These are phyloP conservation scores for Hydractinia symbiolongicarpus DNA, from an alignment of 30 jellyfish, hydroid and myxozoan species.

Conservation along the genomic window DNA sequence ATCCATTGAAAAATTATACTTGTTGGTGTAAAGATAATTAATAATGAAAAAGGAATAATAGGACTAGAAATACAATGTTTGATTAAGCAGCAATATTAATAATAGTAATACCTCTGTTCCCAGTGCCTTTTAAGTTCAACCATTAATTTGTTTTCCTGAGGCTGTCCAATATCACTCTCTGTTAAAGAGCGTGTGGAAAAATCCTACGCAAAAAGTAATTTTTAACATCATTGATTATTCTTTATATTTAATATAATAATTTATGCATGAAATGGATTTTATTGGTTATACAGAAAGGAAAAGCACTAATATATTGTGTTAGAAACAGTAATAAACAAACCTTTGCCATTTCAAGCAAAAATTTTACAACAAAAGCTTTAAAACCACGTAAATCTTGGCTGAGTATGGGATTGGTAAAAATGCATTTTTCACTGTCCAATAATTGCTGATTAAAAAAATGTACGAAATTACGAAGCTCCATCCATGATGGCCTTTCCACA, in stretches of 20 bases:
- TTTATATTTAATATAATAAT: too few species aligned
- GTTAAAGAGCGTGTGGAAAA: slow-evolving; percentile 54
- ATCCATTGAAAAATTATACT: neutral
- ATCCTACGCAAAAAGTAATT: slow-evolving; percentile 31
- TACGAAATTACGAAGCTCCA: slow-evolving; percentile 48
- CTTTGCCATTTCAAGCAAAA: slow-evolving; percentile 52
- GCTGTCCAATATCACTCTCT: neutral
- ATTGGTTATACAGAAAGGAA: too few species aligned
- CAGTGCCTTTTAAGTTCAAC: slow-evolving; percentile 39
- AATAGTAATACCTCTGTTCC: slow-evolving; percentile 42
- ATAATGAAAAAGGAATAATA: too few species aligned
- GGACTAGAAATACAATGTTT: too few species aligned
- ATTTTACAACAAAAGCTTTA: slow-evolving; percentile 53
- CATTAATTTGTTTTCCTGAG: slow-evolving; percentile 14
- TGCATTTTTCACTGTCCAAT: slow-evolving; percentile 48
- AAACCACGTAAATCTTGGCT: slow-evolving; percentile 55
- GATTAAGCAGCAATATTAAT: too few species aligned
- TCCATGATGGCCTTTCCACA: slow-evolving; percentile 60
- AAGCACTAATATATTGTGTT: neutral
- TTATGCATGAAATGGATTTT: too few species aligned
- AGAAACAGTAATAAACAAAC: slow-evolving; percentile 23
- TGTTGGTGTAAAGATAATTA: too few species aligned
- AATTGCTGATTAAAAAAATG: slow-evolving; percentile 53
- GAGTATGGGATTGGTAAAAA: slow-evolving; percentile 23
- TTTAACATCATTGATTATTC: too few species aligned